Evolutionary conservation across 1,140 invertebrate species (phyloP), one percentile per base, ranked within the genome.

Genomic region (Andricus grossulariae): DNA sequence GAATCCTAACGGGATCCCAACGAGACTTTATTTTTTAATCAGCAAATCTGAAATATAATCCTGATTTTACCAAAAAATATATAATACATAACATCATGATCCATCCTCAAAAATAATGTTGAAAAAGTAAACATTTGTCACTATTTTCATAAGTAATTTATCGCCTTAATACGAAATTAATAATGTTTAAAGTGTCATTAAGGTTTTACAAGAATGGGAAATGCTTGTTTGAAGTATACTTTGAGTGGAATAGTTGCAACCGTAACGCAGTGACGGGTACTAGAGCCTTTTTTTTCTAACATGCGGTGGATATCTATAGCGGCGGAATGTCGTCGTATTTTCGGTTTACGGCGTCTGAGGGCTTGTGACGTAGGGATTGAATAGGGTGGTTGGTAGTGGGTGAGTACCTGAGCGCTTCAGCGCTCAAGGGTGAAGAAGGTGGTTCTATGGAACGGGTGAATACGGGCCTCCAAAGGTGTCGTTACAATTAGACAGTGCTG

Each of bases 401-500:
- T 57, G 75, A 70, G 73, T 78, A 83, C 84, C 85, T 84, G 85
- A 87, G 78, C 85, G 87, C 80, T 86, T 87, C 85, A 82, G 79
- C 85, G 82, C 82, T 81, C 80, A 49, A 55, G 45, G 77, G 79
- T 73, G 77, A 81, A 79, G 75, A 81, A 81, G 80, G 81, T 77
- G 80, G 81, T 72, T 81, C 73, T 66, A 79, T 73, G 76, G 80
- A 75, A 66, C 78, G 78, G 82, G 79, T 84, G 83, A 83, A 85
- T 85, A 84, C 80, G 75, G 80, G 84, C 87, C 86, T 88, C 89
- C 79, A 86, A 85, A 88, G 88, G 89, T 88, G 86, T 89, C 88
- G 88, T 90, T 89, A 89, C 88, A 89, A 90, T 90, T 90, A 90
- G 88, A 90, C 89, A 88, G 85, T 81, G 81, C 85, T 86, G 87